These are phyloP conservation scores for Oeneis ivallda DNA, from an alignment of 2,888 invertebrate genomes.

Conservation along the genomic window DNA sequence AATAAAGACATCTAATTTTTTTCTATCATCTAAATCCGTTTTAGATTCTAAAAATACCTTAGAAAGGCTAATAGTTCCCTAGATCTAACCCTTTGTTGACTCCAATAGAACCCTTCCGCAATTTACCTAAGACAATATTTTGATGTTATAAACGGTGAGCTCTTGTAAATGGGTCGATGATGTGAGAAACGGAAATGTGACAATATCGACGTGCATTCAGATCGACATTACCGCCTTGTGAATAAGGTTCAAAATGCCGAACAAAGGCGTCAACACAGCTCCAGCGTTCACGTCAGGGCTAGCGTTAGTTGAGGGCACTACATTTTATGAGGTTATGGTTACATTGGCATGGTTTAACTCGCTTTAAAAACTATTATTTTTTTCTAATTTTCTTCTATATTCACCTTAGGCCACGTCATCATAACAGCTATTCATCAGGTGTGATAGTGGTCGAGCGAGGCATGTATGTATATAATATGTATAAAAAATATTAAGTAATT, in stretches of 20 bases:
- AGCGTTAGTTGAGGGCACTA: conserved; percentile 17
- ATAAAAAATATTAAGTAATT: too few species aligned
- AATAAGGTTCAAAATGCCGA: conserved; percentile 11
- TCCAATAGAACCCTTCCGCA: conserved; percentile 1
- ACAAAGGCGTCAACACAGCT: background rate
- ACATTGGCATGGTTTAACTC: background rate
- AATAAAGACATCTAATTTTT: too few species aligned
- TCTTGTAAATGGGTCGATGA: conserved; percentile 19
- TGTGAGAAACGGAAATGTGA: conserved; percentile 8
- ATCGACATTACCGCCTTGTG: background rate
- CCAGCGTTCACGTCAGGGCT: conserved; percentile 7
- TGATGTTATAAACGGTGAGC: conserved; percentile 8
- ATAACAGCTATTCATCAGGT: too few species aligned
- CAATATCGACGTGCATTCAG: background rate
- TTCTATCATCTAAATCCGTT: too few species aligned
- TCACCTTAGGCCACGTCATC: too few species aligned
- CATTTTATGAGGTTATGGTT: background rate
- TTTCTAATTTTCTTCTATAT: too few species aligned
- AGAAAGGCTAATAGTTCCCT: background rate
- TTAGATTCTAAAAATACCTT: too few species aligned
- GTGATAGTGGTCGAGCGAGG: too few species aligned
- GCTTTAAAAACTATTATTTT: background rate
- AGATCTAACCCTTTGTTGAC: background rate
- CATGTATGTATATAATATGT: too few species aligned
- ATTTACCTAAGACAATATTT: conserved; percentile 19